Conservation (phyloP, 1,140 invertebrate species). For the Neoseiulus cucumeris region DNA sequence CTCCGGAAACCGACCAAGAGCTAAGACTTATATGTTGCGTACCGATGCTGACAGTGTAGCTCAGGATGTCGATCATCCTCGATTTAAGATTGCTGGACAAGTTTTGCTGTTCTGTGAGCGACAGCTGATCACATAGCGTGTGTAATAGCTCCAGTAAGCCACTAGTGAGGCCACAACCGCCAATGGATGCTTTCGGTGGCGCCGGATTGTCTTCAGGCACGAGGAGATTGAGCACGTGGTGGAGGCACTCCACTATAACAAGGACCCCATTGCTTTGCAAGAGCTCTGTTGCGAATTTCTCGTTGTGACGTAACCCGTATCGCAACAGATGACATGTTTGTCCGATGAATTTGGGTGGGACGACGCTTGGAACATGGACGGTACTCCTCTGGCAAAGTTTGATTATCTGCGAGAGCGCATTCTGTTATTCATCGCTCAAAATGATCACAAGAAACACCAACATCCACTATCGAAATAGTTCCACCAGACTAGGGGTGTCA, state of each 20-base stretch:
- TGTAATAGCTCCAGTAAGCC: conserved; percentile 15
- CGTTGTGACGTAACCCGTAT: neutral
- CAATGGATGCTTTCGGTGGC: neutral
- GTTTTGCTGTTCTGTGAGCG: conserved; percentile 17
- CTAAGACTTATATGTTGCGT: neutral
- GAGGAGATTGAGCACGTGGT: neutral
- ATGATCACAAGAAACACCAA: too few relatives aligned
- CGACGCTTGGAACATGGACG: neutral
- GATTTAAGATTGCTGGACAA: neutral
- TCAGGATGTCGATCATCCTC: conserved; percentile 21
- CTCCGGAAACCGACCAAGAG: neutral
- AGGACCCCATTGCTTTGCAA: neutral
- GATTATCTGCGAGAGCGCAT: neutral
- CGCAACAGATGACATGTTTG: neutral
- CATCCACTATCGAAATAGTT: too few relatives aligned
- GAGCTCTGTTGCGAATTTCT: neutral
- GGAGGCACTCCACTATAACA: neutral
- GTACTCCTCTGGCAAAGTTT: neutral
- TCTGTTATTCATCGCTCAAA: too few relatives aligned
- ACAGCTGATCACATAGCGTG: conserved; percentile 18
- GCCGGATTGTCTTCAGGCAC: conserved; percentile 7
- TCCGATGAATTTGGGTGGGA: neutral
- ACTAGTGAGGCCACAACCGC: conserved; percentile 1
- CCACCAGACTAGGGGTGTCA: too few relatives aligned
- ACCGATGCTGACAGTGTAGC: conserved; percentile 43